Evolutionary conservation across 2,113 vertebrate species (phyloP), one percentile per base, ranked within the genome.

Genomic region (Vanacampus margaritifer): DNA sequence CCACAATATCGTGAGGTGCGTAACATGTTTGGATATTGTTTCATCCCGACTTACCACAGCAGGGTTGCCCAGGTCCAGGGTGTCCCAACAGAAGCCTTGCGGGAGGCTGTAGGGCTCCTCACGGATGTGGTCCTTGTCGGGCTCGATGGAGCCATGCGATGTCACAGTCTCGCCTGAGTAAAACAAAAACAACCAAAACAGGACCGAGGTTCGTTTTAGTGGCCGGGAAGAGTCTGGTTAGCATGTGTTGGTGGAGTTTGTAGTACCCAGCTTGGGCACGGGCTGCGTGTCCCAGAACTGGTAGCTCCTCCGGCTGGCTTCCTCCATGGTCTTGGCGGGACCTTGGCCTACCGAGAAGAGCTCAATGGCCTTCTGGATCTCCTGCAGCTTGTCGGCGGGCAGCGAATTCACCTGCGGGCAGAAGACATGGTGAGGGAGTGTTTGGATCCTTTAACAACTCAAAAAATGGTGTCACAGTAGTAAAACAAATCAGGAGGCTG

Each of bases 281-380:
- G 97, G 97, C 80, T 99, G 97, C 0, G 97, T 99, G 88, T 99
- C 97, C 97, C 97, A 99, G 91, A 99, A 99, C 88, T 99, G 97
- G 84, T 99, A 99, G 90, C 95, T 99, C 79, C 97, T 94, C 71
- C 96, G 95, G 83, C 91, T 97, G 21, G 97, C 97, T 81, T 99
- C 97, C 79, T 99, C 97, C 97, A 99, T 96, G 73, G 96, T 99
- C 86, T 98, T 98, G 86, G 97, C 97, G 71, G 97, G 97, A 59
- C 96, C 97, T 67, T 97, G 96, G 46, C 95, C 95, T 17, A 98
- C 95, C 3, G 96, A 98, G 83, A 99, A 98, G 63, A 98, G 91
- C 76, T 98, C 97, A 6, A 99, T 99, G 85, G 97, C 97, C 90
- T 98, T 98, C 79, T 99, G 97, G 89, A 99, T 98, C 90, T 99